Base-by-base conservation (phyloP, 1,140 invertebrate species). In the Drosophila gunungcola region DNA sequence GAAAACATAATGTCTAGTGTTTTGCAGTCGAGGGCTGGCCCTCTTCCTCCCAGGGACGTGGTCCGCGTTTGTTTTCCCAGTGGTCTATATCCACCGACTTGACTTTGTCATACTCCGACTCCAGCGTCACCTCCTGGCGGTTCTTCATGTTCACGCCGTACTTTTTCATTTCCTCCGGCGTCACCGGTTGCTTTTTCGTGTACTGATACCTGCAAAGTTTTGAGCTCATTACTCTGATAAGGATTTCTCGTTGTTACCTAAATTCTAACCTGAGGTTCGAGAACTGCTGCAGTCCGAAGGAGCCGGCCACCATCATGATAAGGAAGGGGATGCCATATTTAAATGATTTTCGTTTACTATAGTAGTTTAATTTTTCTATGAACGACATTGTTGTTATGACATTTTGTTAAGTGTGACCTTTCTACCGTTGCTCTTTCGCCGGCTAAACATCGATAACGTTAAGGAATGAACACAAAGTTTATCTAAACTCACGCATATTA, bases 41-140 rank as follows among this genome's bases (percentile, higher is more conserved):
- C 29, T 82, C 68, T 12, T 96, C 94, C 86, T 97, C 96, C 96
- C 96, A 97, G 11, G 96, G 96, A 63, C 97, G 93, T 5, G 96
- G 95, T 3, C 96, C 96, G 89, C 96, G 93, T 64, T 95, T 95
- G 83, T 97, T 97, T 89, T 96, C 94, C 96, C 96, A 97, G 78
- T 95, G 94, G 65, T 97, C 95, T 74, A 97, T 95, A 91, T 97
- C 95, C 9, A 96, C 53, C 67, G 94, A 90, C 90, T 96, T 93
- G 25, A 96, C 93, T 93, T 95, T 95, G 78, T 97, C 95, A 93
- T 95, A 97, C 79, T 95, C 94, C 12, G 93, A 92, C 93, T 97
- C 96, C 68, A 97, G 80, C 1, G 95, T 96, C 1, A 95, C 94
- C 91, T 96, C 94, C 64, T 93, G 93, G 0, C 93, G 91, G 89